Evolutionary conservation across 2,113 vertebrate genomes (phyloP).

Genomic region (Atlantisia rogersi): DNA sequence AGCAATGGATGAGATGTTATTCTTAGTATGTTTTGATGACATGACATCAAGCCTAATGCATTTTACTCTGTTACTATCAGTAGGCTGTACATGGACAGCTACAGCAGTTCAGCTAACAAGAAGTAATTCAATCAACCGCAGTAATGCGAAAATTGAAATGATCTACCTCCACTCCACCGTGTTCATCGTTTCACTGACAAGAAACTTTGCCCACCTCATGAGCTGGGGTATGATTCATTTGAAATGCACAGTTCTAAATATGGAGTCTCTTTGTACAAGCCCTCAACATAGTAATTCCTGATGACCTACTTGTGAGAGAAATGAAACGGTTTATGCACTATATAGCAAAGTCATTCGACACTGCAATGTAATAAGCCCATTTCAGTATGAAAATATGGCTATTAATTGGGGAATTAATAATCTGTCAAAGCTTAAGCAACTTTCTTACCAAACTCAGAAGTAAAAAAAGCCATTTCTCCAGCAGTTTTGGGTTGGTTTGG

Average conservation of each 20-base stretch:
- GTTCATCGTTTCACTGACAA: not conserved
- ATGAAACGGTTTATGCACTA: not conserved
- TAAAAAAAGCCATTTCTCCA: not conserved
- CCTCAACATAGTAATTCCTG: not conserved
- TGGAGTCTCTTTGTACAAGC: not conserved
- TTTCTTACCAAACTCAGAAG: not conserved
- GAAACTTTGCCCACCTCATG: not conserved
- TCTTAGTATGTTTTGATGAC: not conserved
- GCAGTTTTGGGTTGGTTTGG: not conserved
- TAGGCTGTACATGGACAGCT: not conserved
- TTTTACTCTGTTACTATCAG: not conserved
- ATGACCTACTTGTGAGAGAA: not conserved
- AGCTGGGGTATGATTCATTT: not conserved
- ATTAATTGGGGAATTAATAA: constrained; percentile 1
- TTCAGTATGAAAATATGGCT: not conserved
- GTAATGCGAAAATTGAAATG: not conserved
- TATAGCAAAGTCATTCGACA: not conserved
- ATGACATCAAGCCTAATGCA: not conserved
- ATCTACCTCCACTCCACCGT: not conserved
- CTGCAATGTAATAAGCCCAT: not conserved
- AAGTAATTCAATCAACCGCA: not conserved
- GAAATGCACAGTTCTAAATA: not conserved
- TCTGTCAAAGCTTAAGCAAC: not conserved
- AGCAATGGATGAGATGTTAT: not conserved
- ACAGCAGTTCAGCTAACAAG: not conserved